phyloP scores from a whole-genome alignment of 2,888 invertebrate species.

The Chydorus sphaericus region DNA sequence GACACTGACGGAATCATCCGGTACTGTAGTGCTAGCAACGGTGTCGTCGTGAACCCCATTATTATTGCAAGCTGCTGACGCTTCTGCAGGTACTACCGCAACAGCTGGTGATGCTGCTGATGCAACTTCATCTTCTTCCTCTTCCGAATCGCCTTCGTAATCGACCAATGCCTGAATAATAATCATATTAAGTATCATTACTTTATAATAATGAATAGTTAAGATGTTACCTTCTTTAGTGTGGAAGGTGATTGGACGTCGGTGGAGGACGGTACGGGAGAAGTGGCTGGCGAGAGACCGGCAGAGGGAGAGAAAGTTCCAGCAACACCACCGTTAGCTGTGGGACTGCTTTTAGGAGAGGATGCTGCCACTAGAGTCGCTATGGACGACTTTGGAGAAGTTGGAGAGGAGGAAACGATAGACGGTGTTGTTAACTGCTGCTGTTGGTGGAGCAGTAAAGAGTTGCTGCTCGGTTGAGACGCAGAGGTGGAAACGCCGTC shows the following conservation, averaged over 20 bases:
- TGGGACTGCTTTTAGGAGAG: neutral
- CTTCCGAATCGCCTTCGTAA: conserved; percentile 94
- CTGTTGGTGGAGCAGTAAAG: too few relatives aligned
- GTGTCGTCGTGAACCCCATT: neutral
- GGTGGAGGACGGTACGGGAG: conserved; percentile 26
- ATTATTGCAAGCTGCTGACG: too few relatives aligned
- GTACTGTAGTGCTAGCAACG: neutral
- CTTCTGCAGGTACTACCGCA: neutral
- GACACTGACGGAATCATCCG: neutral
- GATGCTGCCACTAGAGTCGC: neutral
- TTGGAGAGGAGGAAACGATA: neutral
- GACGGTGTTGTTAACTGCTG: neutral
- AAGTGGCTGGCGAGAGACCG: neutral
- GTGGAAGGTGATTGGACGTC: conserved; percentile 35
- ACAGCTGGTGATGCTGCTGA: neutral
- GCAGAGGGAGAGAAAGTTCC: conserved; percentile 20
- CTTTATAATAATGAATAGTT: neutral
- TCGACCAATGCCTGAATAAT: conserved; percentile 72
- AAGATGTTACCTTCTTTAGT: conserved; percentile 33
- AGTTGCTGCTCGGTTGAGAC: neutral
- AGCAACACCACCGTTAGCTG: conserved; percentile 22
- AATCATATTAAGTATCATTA: conserved; percentile 14
- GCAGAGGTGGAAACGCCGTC: neutral
- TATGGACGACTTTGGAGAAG: neutral
- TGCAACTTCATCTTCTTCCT: conserved; percentile 62